A percentile compares a stretch with the other conserved stretches of the same genome.
Conservation (phyloP, 1,140 invertebrate genomes). For the Bombyx mandarina region DNA sequence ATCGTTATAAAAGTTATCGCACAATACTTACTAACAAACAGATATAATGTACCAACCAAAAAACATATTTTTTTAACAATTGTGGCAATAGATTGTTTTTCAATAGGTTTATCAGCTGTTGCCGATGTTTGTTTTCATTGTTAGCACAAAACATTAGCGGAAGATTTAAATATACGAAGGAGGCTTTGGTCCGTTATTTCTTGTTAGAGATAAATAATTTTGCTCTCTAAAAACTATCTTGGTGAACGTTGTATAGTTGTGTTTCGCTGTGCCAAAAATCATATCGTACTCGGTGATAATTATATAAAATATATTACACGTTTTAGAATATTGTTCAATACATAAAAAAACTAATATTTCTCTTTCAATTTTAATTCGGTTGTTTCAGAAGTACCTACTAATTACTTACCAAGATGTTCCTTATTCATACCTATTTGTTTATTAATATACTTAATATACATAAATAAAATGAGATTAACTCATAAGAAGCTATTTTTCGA, state of each 20-base stretch:
- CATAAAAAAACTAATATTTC: conserved; percentile 8
- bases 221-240: conserved; percentile 23
- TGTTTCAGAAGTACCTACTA: conserved; percentile 24
- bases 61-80: no score
- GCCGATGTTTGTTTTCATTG: no score
- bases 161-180: no score
- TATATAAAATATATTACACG: conserved; percentile 27
- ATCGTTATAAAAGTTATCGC: no score
- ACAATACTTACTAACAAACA: no score
- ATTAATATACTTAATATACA: conserved; percentile 24
- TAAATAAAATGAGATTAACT: conserved; percentile 32
- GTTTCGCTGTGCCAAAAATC: conserved; percentile 61
- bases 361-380: conserved; percentile 7
- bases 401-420: conserved; percentile 32
- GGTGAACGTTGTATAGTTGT: conserved; percentile 15
- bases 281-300: conserved; percentile 60
- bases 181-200: no score
- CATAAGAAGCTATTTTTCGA: conserved; percentile 60
- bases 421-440: conserved; percentile 17
- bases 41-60: no score
- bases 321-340: conserved; percentile 8
- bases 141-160: no score
- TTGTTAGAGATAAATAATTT: conserved; percentile 6
- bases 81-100: no score
- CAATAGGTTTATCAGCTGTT: no score